Evolutionary conservation across 2,113 vertebrate genomes (phyloP).

Genomic region (Speoplatyrhinus poulsoni): DNA sequence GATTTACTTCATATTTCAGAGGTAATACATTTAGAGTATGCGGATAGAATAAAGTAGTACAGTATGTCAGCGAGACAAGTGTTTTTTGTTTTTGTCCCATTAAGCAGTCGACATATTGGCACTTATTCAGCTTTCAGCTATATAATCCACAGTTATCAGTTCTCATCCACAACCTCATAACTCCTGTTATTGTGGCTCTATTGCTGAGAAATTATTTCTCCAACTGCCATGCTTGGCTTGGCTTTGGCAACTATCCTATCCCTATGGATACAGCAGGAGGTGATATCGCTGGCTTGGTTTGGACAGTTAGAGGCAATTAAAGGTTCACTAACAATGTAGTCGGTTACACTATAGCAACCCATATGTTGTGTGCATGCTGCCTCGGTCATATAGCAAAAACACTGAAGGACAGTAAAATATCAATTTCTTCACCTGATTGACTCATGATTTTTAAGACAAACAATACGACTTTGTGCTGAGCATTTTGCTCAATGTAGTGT

Average conservation of each 20-base stretch:
- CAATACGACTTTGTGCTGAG: neutral
- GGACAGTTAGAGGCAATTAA: neutral
- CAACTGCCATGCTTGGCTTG: constrained; percentile 13
- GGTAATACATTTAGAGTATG: neutral
- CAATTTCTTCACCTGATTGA: neutral
- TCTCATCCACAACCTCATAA: constrained; percentile 1
- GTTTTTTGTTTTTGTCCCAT: no score
- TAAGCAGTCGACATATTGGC: no score
- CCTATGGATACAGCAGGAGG: constrained; percentile 11
- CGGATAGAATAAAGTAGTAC: neutral
- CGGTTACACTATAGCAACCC: constrained; percentile 7
- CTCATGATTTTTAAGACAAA: neutral
- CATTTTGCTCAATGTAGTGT: neutral
- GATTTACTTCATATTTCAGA: neutral
- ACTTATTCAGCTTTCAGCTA: no score
- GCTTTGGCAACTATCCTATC: constrained; percentile 6
- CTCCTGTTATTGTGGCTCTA: constrained; percentile 5
- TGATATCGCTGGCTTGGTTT: neutral
- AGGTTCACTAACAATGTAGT: constrained; percentile 7
- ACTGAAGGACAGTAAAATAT: constrained; percentile 4
- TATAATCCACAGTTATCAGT: neutral
- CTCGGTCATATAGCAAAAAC: neutral
- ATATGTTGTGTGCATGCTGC: constrained; percentile 14
- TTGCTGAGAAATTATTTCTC: constrained; percentile 2
- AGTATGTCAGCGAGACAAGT: neutral